Evolutionary conservation across 2,797 vertebrate species (phyloP).

Genomic region (Kryptolebias ocellatus): DNA sequence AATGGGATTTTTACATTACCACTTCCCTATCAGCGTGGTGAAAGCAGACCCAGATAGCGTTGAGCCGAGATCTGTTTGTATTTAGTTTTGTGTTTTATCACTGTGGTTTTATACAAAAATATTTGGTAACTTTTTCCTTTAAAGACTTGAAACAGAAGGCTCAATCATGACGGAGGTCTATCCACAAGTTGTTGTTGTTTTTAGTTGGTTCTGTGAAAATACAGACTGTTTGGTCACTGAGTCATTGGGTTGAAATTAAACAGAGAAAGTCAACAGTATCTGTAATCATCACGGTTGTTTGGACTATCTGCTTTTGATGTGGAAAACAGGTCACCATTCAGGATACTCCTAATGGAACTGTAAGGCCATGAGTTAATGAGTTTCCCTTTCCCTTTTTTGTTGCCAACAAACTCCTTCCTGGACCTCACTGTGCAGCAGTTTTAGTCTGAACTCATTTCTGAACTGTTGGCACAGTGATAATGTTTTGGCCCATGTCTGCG

Average conservation of each 20-base stretch:
- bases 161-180: not conserved
- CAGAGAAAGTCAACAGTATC: not conserved
- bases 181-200: not conserved
- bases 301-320: constrained; percentile 1
- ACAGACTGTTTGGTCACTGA: not conserved
- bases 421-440: not conserved
- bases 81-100: constrained; percentile 17
- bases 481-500: too few relatives aligned
- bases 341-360: constrained; percentile 6
- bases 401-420: constrained; percentile 6
- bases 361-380: constrained; percentile 12
- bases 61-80: constrained; percentile 26
- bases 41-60: constrained; percentile 37
- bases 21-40: constrained; percentile 41
- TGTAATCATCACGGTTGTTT: constrained; percentile 12
- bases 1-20: constrained; percentile 45
- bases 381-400: constrained; percentile 18
- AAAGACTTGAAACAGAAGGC: not conserved
- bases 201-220: not conserved
- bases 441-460: constrained; percentile 23
- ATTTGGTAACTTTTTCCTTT: constrained; percentile 1
- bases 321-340: constrained; percentile 9
- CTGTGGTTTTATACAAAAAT: constrained; percentile 1
- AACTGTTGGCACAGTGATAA: not conserved
- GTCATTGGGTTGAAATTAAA: not conserved